Evolutionary conservation across 2,113 vertebrate genomes (phyloP).

Genomic region (Helogale parvula): DNA sequence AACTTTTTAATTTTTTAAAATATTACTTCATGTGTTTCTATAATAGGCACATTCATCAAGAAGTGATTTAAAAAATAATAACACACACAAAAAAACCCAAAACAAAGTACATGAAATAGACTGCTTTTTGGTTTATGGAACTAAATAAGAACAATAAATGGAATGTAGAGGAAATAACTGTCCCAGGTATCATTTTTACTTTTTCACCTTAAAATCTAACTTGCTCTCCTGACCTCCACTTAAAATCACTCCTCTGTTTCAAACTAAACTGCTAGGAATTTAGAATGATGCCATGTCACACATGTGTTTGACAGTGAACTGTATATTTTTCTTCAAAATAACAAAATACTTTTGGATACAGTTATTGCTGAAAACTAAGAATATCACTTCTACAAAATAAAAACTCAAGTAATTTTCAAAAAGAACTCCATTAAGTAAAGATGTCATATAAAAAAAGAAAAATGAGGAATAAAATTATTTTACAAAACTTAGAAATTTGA

Average conservation of each 20-base stretch:
- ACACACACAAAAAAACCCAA: neutral
- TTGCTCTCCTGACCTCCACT: neutral
- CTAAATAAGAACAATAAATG: neutral
- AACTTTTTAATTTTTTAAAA: neutral
- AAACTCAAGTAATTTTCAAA: neutral
- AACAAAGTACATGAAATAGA: neutral
- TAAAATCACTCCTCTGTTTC: neutral
- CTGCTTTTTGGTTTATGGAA: neutral
- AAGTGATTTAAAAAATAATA: neutral
- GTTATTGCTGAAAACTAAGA: neutral
- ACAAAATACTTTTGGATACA: neutral
- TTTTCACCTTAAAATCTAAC: neutral
- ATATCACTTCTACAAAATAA: neutral
- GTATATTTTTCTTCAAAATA: neutral
- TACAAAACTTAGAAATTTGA: neutral
- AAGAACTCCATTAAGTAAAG: neutral
- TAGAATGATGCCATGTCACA: neutral
- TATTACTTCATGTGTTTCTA: neutral
- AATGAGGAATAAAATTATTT: neutral
- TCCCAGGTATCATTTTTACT: neutral
- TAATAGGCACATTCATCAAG: neutral
- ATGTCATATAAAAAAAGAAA: neutral
- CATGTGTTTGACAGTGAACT: neutral
- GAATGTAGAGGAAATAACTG: neutral
- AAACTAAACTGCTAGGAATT: neutral